Percentiles rank a stretch among this genome's conserved stretches.
phyloP scores from a whole-genome alignment of 2,888 invertebrate species.

The Petrolisthes manimaculis region DNA sequence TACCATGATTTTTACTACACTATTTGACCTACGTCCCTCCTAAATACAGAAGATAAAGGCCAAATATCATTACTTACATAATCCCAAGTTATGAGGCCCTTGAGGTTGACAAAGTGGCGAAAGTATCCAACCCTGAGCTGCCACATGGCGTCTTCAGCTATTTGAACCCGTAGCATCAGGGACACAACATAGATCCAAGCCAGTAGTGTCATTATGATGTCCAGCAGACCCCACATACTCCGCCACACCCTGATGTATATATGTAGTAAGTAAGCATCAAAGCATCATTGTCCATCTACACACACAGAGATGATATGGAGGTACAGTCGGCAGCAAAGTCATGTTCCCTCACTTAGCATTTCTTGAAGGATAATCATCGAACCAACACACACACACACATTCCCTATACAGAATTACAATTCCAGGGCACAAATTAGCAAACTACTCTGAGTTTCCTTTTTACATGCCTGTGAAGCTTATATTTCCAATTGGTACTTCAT shows the following conservation, averaged over 20 bases:
- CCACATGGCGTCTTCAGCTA: slow-evolving; percentile 61
- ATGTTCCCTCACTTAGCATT: too few relatives aligned
- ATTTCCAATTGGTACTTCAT: too few relatives aligned
- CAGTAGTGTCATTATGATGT: slow-evolving; percentile 41
- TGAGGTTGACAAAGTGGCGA: slow-evolving; percentile 58
- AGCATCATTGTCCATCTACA: too few relatives aligned
- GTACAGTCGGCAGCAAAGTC: too few relatives aligned
- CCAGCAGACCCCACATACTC: slow-evolving; percentile 54
- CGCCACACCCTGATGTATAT: slow-evolving; percentile 43
- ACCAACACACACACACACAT: too few relatives aligned
- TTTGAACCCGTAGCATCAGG: slow-evolving; percentile 60
- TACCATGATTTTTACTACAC: background rate
- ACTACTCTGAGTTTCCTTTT: too few relatives aligned
- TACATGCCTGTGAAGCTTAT: too few relatives aligned
- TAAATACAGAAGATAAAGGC: background rate
- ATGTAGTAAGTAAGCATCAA: too few relatives aligned
- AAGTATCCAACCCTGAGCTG: slow-evolving; percentile 60
- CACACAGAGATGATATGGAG: too few relatives aligned
- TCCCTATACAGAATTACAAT: too few relatives aligned
- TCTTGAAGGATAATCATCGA: too few relatives aligned
- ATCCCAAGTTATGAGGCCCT: slow-evolving; percentile 57
- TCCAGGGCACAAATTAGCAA: too few relatives aligned
- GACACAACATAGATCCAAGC: slow-evolving; percentile 58
- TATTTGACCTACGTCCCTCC: background rate
- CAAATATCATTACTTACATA: slow-evolving; percentile 22